These are phyloP conservation scores for Drosophila nasuta DNA, from an alignment of 1,140 invertebrate species.

Conservation along the genomic window DNA sequence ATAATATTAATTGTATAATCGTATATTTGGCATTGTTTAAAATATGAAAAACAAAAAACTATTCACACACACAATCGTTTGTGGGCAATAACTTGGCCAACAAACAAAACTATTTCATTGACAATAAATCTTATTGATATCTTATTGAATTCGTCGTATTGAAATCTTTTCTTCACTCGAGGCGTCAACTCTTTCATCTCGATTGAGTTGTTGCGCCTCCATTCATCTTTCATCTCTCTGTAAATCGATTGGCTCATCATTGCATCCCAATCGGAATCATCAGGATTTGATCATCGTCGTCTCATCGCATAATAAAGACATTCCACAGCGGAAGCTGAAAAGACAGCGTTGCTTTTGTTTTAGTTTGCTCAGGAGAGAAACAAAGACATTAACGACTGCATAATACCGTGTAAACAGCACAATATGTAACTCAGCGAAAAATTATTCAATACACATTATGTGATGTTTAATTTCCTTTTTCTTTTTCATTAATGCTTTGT, in stretches of 20 bases:
- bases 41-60: background rate
- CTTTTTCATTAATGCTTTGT: too few species aligned
- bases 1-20: conserved; percentile 31
- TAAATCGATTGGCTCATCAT: too few species aligned
- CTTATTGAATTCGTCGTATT: conserved; percentile 2
- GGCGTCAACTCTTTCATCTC: conserved; percentile 2
- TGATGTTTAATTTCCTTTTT: too few species aligned
- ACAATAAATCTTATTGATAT: conserved; percentile 35
- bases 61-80: too few species aligned
- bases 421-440: too few species aligned
- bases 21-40: conserved; percentile 16
- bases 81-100: too few species aligned
- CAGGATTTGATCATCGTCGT: background rate
- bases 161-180: background rate
- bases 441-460: too few species aligned
- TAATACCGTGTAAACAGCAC: background rate
- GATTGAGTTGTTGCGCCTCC: background rate
- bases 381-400: background rate
- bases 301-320: background rate
- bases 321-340: background rate
- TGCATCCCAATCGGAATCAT: background rate
- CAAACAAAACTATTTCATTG: background rate
- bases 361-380: background rate
- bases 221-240: background rate
- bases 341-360: background rate